Percentiles rank a stretch among this genome's conserved stretches.
These are phyloP conservation scores for Erinaceus europaeus DNA, from an alignment of 2,113 vertebrate species.

Conservation along the genomic window DNA sequence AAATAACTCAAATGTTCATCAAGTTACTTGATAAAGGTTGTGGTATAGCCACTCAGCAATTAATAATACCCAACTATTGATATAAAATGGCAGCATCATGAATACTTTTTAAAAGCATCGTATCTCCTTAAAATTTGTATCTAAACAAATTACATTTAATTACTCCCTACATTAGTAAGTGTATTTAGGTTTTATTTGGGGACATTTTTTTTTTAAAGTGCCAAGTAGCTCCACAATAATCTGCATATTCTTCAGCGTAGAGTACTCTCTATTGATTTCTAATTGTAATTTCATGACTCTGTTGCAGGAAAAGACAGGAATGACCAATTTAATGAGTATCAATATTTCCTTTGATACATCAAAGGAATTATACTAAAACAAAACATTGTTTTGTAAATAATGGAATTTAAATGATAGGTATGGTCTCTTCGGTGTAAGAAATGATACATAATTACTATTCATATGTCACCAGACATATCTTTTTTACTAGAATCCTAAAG, in stretches of 20 bases:
- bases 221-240: conserved; percentile 14
- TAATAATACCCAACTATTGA: not conserved
- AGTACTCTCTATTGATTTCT: conserved; percentile 24
- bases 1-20: not conserved
- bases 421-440: not conserved
- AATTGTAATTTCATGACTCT: conserved; percentile 33
- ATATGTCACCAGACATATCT: not conserved
- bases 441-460: too few relatives aligned
- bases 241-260: not conserved
- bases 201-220: conserved; percentile 21
- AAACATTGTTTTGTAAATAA: conserved; percentile 2
- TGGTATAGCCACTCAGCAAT: not conserved
- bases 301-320: conserved; percentile 27
- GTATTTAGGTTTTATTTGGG: not conserved
- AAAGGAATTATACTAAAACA: conserved; percentile 18
- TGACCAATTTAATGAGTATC: conserved; percentile 34
- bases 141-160: conserved; percentile 21
- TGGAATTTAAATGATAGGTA: not conserved
- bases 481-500: not conserved
- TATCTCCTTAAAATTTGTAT: not conserved
- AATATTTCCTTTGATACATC: conserved; percentile 30
- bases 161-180: not conserved
- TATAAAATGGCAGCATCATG: not conserved
- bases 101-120: not conserved
- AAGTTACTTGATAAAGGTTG: not conserved